phyloP scores from a whole-genome alignment of 2,113 vertebrate species.

The Pimephales promelas region DNA sequence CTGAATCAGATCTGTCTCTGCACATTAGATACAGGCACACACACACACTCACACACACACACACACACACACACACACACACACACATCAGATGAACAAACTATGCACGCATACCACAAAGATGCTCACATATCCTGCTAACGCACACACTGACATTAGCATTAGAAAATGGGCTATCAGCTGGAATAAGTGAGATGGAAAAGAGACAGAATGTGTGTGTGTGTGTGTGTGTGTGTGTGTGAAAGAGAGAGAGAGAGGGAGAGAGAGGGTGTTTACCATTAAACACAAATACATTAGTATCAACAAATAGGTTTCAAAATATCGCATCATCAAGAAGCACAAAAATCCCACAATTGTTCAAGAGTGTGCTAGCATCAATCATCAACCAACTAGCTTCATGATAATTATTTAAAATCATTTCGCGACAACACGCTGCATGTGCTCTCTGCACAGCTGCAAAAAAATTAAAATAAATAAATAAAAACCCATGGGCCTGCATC shows the following conservation, averaged over 20 bases:
- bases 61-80: background rate
- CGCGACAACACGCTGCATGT: background rate
- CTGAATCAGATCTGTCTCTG: constrained; percentile 97
- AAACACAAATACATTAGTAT: constrained; percentile 1
- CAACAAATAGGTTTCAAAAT: background rate
- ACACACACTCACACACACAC: constrained; percentile 50
- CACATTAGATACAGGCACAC: constrained; percentile 94
- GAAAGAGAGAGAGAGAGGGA: background rate
- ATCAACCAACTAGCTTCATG: background rate
- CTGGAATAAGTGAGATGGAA: constrained; percentile 88
- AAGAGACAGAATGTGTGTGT: constrained; percentile 16
- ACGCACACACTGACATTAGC: constrained; percentile 82
- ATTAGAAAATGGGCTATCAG: constrained; percentile 99
- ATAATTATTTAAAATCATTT: constrained; percentile 25
- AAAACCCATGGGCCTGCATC: constrained; percentile 15
- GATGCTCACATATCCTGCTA: constrained; percentile 28
- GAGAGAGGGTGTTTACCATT: background rate
- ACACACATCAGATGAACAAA: background rate
- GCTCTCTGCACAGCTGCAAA: background rate
- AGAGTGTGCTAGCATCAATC: constrained; percentile 21
- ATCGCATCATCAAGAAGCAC: background rate
- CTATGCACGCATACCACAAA: constrained; percentile 33
- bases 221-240: background rate
- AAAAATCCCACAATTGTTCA: constrained; percentile 2
- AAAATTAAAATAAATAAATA: too few relatives aligned